These are phyloP conservation scores for Achroia grisella DNA, from an alignment of 1,140 invertebrate species.

Conservation along the genomic window DNA sequence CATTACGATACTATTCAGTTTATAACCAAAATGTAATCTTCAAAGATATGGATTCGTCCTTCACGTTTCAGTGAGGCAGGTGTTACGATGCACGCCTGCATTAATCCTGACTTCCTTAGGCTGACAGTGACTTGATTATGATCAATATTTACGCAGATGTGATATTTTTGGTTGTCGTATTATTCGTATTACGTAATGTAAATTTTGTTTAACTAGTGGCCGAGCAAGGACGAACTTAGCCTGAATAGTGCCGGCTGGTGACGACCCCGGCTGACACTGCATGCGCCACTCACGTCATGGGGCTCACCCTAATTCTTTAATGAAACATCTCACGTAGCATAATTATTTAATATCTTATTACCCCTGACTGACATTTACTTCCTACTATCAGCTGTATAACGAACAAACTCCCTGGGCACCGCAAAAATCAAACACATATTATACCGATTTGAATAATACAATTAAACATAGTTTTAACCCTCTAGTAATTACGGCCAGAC, in stretches of 20 bases:
- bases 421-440: background rate
- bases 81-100: constrained; percentile 39
- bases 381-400: no score
- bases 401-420: no score
- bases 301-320: constrained; percentile 1
- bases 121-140: constrained; percentile 51
- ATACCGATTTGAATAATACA: constrained; percentile 17
- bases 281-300: constrained; percentile 9
- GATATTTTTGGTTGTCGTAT: constrained; percentile 21
- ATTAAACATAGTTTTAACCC: constrained; percentile 32
- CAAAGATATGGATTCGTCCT: background rate
- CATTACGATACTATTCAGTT: no score
- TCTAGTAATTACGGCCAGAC: constrained; percentile 7
- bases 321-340: background rate
- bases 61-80: constrained; percentile 20
- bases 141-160: constrained; percentile 65
- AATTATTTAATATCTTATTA: background rate
- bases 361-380: background rate
- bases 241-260: constrained; percentile 23
- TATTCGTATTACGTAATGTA: constrained; percentile 46
- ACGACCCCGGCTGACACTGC: constrained; percentile 19
- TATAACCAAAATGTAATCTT: background rate
- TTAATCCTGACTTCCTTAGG: constrained; percentile 24
- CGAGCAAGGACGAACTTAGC: constrained; percentile 37
- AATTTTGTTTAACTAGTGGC: constrained; percentile 38